A percentile compares a stretch with the other conserved stretches of the same genome.
Evolutionary conservation across 2,797 vertebrate species (phyloP).

Genomic region (Nyctibius grandis): DNA sequence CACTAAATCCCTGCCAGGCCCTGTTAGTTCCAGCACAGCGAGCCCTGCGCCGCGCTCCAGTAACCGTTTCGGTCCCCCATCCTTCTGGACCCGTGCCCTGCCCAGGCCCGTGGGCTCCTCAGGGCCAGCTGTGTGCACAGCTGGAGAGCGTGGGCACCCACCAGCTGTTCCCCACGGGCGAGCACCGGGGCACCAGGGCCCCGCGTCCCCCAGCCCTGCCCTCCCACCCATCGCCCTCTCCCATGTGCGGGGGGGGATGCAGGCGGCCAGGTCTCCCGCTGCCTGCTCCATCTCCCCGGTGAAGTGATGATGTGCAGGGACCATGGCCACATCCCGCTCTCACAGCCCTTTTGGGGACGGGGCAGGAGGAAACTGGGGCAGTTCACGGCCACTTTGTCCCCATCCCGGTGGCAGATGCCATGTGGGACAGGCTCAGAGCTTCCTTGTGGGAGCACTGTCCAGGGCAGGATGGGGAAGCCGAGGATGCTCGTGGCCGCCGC

Average conservation of each 20-base stretch:
- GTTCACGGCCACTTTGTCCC: neutral
- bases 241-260: neutral
- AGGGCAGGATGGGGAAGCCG: neutral
- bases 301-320: rapidly evolving
- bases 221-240: neutral
- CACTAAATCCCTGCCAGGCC: constrained; percentile 66
- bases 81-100: neutral
- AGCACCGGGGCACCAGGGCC: rapidly evolving
- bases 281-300: neutral
- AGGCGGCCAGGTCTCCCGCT: rapidly evolving
- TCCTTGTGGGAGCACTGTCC: neutral
- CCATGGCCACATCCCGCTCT: rapidly evolving
- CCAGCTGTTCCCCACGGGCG: neutral
- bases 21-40: constrained; percentile 66
- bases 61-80: constrained; percentile 17
- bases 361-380: neutral
- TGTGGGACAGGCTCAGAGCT: neutral
- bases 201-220: neutral
- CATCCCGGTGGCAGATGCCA: rapidly evolving
- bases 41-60: neutral
- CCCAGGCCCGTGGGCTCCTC: rapidly evolving
- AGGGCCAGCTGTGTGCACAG: neutral
- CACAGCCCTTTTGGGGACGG: neutral
- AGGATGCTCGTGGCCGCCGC: neutral
- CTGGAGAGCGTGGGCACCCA: neutral